These are phyloP conservation scores for Neodiprion pinetum DNA, from an alignment of 1,140 invertebrate genomes.

Conservation along the genomic window DNA sequence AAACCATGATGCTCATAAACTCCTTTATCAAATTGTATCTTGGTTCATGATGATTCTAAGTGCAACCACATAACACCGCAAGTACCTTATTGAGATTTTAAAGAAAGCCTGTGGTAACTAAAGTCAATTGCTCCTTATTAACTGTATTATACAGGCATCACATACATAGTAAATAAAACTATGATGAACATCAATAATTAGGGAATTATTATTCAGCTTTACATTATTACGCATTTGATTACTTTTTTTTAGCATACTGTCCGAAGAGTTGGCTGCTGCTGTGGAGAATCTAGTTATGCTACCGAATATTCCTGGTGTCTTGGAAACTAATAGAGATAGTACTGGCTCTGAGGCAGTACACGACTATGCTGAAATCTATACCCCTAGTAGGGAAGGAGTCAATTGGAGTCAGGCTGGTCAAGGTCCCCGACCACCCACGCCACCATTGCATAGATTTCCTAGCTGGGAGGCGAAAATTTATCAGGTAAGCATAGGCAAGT, in stretches of 20 bases:
- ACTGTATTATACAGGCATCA: too few species aligned
- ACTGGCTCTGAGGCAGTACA: constrained; percentile 74
- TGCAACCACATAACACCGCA: too few species aligned
- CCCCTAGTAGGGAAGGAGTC: constrained; percentile 79
- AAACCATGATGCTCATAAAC: too few species aligned
- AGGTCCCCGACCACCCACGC: constrained; percentile 78
- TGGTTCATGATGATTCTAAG: too few species aligned
- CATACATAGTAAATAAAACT: too few species aligned
- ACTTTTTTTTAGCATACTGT: constrained; percentile 44
- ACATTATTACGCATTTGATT: background rate
- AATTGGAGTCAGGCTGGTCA: constrained; percentile 55
- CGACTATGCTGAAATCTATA: constrained; percentile 93
- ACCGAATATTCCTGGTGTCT: constrained; percentile 49
- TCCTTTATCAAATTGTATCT: too few species aligned
- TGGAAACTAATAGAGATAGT: constrained; percentile 51
- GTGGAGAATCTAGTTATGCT: constrained; percentile 58
- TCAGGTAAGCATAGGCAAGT: constrained; percentile 62
- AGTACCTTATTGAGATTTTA: too few species aligned
- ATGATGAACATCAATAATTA: background rate
- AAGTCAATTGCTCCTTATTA: too few species aligned
- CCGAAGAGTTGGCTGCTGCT: constrained; percentile 57
- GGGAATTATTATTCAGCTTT: background rate
- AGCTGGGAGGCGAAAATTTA: constrained; percentile 96
- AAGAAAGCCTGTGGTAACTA: too few species aligned
- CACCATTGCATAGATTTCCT: constrained; percentile 87